phyloP scores from a whole-genome alignment of 2,888 invertebrate genomes.

The Endotricha flammealis region DNA sequence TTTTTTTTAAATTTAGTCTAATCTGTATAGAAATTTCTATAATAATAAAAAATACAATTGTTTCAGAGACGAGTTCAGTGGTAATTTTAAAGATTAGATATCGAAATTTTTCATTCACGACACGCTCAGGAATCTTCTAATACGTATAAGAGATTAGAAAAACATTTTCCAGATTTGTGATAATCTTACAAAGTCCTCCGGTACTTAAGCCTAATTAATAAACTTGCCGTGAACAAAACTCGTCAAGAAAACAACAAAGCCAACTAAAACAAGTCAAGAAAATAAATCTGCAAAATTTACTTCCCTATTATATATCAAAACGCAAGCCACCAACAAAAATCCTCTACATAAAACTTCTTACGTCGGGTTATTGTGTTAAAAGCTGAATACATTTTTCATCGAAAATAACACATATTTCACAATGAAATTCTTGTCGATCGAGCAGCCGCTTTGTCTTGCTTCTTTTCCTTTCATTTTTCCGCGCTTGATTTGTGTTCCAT shows the following conservation, averaged over 20 bases:
- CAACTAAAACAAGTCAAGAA: conserved; percentile 1
- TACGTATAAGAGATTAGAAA: too few species aligned
- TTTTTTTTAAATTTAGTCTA: too few species aligned
- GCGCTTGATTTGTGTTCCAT: conserved; percentile 62
- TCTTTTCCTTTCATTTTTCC: conserved; percentile 50
- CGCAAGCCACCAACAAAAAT: conserved; percentile 10
- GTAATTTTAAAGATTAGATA: too few species aligned
- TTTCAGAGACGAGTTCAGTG: too few species aligned
- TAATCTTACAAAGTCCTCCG: too few species aligned
- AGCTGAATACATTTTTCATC: conserved; percentile 55
- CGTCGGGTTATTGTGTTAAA: conserved; percentile 48
- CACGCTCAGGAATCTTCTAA: too few species aligned
- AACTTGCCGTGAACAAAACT: conserved; percentile 1
- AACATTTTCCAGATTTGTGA: too few species aligned
- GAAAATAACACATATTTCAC: conserved; percentile 65
- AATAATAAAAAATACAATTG: too few species aligned
- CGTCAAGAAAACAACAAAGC: conserved; percentile 6
- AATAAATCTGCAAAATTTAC: conserved; percentile 5
- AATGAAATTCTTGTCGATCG: conserved; percentile 62
- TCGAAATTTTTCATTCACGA: too few species aligned
- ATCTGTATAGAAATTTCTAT: too few species aligned
- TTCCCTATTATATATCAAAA: conserved; percentile 12
- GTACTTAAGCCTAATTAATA: not conserved
- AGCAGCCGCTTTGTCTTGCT: conserved; percentile 58
- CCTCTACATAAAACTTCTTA: conserved; percentile 22